Percentiles rank a stretch among this genome's conserved stretches.
phyloP scores from a whole-genome alignment of 1,140 invertebrate species.

The Leptinotarsa defecta region DNA sequence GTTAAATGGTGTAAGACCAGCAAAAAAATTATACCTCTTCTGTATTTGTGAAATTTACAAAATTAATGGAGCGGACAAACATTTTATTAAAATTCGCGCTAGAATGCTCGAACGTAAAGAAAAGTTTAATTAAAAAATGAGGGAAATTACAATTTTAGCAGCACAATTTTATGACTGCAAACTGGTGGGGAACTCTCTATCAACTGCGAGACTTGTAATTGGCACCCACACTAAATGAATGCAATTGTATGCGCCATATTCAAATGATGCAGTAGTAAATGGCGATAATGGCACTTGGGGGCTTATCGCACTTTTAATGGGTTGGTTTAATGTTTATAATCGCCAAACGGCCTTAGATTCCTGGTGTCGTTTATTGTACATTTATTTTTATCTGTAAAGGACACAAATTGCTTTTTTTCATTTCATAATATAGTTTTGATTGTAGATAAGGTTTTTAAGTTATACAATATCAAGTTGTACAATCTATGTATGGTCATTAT shows the following conservation, averaged over 20 bases:
- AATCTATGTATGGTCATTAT: too few relatives aligned
- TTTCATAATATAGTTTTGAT: not conserved
- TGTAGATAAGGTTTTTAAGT: too few relatives aligned
- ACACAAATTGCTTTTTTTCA: not conserved
- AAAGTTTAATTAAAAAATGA: constrained; percentile 44
- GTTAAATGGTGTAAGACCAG: constrained; percentile 38
- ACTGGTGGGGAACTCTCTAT: not conserved
- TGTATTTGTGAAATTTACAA: constrained; percentile 36
- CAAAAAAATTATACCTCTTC: constrained; percentile 27
- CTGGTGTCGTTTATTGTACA: not conserved
- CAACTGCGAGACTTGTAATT: constrained; percentile 15
- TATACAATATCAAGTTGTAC: too few relatives aligned
- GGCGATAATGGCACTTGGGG: constrained; percentile 30
- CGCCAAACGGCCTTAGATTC: constrained; percentile 21
- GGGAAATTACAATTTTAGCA: constrained; percentile 26
- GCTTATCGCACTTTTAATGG: constrained; percentile 39
- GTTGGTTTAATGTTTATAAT: constrained; percentile 33
- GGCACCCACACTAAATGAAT: constrained; percentile 5
- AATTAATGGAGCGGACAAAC: constrained; percentile 39
- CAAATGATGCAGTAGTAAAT: constrained; percentile 35
- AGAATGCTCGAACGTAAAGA: constrained; percentile 15
- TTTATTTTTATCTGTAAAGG: not conserved
- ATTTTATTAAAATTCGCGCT: constrained; percentile 34
- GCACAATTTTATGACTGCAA: constrained; percentile 14
- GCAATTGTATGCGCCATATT: constrained; percentile 33